Evolutionary conservation across 2,888 invertebrate species (phyloP).

Genomic region (Polyommatus icarus): DNA sequence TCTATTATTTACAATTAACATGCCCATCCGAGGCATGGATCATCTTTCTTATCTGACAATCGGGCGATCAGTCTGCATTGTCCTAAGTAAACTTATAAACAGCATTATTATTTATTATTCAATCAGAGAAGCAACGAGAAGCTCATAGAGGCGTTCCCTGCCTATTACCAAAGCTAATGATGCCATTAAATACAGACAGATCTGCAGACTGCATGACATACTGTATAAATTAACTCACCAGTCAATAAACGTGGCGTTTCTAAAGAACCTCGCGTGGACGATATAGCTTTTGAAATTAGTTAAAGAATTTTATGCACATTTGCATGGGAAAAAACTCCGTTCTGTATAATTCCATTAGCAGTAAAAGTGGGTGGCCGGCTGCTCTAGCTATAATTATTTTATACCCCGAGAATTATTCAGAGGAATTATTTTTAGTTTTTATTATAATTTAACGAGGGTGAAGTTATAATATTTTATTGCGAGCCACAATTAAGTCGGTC

Average conservation of each 20-base stretch:
- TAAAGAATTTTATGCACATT: neutral
- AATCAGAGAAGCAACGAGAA: too few relatives aligned
- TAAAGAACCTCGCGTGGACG: neutral
- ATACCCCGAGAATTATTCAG: neutral
- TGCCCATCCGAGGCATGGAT: too few relatives aligned
- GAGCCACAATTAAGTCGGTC: slow-evolving; percentile 1
- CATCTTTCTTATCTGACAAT: too few relatives aligned
- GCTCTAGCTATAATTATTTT: slow-evolving; percentile 10
- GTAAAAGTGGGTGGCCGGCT: neutral
- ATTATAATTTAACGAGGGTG: slow-evolving; percentile 14
- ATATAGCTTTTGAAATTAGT: neutral
- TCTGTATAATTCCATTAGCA: neutral
- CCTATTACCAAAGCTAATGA: too few relatives aligned
- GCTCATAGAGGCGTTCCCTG: too few relatives aligned
- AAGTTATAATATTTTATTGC: neutral
- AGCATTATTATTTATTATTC: too few relatives aligned
- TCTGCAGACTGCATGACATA: too few relatives aligned
- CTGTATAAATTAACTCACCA: too few relatives aligned
- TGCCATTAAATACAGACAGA: too few relatives aligned
- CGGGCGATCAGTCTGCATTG: too few relatives aligned
- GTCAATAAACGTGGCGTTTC: neutral
- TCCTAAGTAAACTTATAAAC: too few relatives aligned
- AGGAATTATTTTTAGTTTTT: slow-evolving; percentile 18
- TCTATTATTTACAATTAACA: too few relatives aligned
- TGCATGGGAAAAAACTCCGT: neutral